Evolutionary conservation across 1,140 invertebrate genomes (phyloP).

Genomic region (Drosophila dunni): DNA sequence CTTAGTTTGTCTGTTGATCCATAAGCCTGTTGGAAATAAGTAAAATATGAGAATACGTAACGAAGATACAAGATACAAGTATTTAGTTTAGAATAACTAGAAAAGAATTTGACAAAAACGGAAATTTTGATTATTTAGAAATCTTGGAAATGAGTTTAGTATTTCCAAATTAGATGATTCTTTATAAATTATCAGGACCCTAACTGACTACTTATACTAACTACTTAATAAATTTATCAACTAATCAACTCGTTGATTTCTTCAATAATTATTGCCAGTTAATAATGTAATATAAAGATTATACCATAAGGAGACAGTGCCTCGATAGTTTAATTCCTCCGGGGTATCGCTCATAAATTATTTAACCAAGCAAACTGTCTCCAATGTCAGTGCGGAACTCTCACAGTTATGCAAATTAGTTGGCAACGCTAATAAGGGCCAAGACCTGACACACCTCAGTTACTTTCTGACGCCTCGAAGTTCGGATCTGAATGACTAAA

Average conservation of each 20-base stretch:
- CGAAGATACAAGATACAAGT: too few species aligned
- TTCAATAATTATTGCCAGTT: too few species aligned
- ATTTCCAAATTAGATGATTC: too few species aligned
- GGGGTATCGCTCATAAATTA: constrained; percentile 22
- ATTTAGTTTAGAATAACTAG: too few species aligned
- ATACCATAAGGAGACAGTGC: neutral
- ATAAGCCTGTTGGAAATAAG: neutral
- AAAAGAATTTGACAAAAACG: too few species aligned
- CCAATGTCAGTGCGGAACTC: constrained; percentile 31
- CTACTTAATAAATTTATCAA: too few species aligned
- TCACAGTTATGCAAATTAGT: constrained; percentile 45
- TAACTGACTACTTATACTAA: too few species aligned
- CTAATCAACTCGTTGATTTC: too few species aligned
- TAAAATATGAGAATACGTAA: too few species aligned
- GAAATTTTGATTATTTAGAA: too few species aligned
- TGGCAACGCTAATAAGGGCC: constrained; percentile 36
- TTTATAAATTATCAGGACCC: too few species aligned
- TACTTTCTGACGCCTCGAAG: constrained; percentile 37
- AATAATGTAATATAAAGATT: constrained; percentile 22
- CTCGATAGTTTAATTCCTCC: neutral
- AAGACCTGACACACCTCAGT: constrained; percentile 23
- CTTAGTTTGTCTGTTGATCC: neutral
- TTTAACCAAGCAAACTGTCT: constrained; percentile 22
- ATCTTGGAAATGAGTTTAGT: too few species aligned
- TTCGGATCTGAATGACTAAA: neutral